A percentile compares a stretch with the other conserved stretches of the same genome.
Conservation (phyloP, 2,113 vertebrate species). For the Rhinoptilus africanus region DNA sequence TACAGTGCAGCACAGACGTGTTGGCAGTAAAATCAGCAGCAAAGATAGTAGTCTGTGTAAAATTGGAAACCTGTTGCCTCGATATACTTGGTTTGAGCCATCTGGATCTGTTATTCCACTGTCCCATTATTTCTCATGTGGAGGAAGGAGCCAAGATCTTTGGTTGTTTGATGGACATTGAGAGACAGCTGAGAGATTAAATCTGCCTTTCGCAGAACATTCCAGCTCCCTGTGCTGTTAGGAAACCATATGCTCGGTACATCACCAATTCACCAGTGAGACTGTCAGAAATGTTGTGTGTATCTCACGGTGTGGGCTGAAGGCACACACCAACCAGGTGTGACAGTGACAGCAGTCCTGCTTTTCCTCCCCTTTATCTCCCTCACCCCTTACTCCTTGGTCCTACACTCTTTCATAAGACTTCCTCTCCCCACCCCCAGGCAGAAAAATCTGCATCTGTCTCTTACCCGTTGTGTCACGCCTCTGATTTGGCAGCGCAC, state of each 20-base stretch:
- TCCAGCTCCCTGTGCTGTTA: constrained; percentile 9
- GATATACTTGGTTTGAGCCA: background rate
- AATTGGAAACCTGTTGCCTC: constrained; percentile 46
- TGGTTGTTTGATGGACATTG: constrained; percentile 40
- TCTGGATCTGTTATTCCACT: background rate
- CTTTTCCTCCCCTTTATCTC: background rate
- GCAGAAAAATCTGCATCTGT: background rate
- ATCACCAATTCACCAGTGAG: background rate
- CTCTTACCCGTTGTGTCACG: background rate
- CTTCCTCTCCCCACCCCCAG: background rate
- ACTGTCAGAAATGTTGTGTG: background rate
- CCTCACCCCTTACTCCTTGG: background rate
- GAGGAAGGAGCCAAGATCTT: constrained; percentile 42
- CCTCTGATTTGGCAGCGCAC: background rate
- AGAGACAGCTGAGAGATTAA: constrained; percentile 64
- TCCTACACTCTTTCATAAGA: background rate
- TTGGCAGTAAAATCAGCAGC: constrained; percentile 3
- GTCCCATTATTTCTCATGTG: background rate
- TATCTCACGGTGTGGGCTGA: background rate
- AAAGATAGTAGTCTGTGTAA: constrained; percentile 33
- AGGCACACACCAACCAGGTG: background rate
- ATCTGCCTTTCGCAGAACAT: constrained; percentile 18
- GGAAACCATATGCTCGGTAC: constrained; percentile 3
- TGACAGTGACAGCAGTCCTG: background rate
- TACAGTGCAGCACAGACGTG: background rate